phyloP scores from a whole-genome alignment of 2,888 invertebrate genomes.

The Clanis bilineata region DNA sequence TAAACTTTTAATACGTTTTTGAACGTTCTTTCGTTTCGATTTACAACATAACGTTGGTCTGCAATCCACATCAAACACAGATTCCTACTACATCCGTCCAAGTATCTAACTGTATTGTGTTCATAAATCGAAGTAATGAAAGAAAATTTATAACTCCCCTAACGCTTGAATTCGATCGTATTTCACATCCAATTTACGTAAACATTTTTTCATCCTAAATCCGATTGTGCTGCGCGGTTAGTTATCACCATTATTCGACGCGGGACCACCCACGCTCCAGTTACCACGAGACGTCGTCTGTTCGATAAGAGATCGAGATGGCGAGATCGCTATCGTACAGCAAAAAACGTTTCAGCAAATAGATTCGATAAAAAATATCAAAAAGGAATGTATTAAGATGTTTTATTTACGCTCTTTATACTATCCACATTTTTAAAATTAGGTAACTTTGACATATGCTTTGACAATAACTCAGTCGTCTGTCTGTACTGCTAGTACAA shows the following conservation, averaged over 20 bases:
- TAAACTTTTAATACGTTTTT: no score
- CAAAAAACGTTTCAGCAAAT: not conserved
- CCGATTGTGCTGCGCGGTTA: slow-evolving; percentile 1
- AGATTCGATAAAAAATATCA: not conserved
- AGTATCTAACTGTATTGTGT: not conserved
- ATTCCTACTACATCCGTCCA: not conserved
- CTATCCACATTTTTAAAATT: no score
- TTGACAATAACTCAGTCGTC: no score
- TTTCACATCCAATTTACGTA: slow-evolving; percentile 12
- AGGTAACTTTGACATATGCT: no score
- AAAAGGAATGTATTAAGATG: no score
- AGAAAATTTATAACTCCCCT: slow-evolving; percentile 5
- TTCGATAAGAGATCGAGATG: not conserved
- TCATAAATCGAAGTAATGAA: slow-evolving; percentile 7
- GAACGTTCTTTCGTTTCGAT: no score
- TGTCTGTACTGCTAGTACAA: no score
- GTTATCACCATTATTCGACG: slow-evolving; percentile 15
- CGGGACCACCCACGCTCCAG: slow-evolving; percentile 18
- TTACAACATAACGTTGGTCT: no score
- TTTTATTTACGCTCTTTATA: no score
- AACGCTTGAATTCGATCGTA: slow-evolving; percentile 7
- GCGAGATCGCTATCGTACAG: not conserved
- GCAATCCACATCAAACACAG: not conserved
- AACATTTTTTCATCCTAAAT: slow-evolving; percentile 8
- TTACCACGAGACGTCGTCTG: not conserved